Conservation (phyloP, 2,113 vertebrate species). For the Vulpes vulpes region DNA sequence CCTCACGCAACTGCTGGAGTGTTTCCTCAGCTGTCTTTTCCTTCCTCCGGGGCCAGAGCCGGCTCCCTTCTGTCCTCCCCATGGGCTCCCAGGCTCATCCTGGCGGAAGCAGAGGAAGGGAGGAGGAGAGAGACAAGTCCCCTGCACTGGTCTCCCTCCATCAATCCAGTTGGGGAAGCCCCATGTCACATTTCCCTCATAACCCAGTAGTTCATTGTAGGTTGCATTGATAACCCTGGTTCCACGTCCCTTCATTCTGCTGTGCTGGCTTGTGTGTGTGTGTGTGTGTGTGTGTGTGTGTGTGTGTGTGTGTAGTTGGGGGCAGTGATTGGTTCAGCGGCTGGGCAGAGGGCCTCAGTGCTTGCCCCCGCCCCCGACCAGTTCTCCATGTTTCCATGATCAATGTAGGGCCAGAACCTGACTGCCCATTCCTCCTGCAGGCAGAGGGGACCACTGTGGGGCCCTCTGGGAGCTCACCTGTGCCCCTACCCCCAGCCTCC, state of each 20-base stretch:
- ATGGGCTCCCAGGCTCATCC: not conserved
- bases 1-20: not conserved
- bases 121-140: not conserved
- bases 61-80: not conserved
- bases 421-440: not conserved
- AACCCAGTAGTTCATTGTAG: not conserved
- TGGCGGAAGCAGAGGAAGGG: not conserved
- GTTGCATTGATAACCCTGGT: not conserved
- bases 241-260: not conserved
- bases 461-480: not conserved
- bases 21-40: not conserved
- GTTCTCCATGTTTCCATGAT: not conserved
- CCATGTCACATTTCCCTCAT: not conserved
- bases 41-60: not conserved
- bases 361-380: not conserved
- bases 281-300: not conserved
- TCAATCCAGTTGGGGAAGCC: not conserved
- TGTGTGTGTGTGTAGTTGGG: not conserved
- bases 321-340: fast-evolving
- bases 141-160: not conserved
- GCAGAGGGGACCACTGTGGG: not conserved
- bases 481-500: not conserved
- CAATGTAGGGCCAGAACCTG: not conserved
- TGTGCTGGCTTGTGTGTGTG: not conserved
- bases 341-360: not conserved